phyloP scores from a whole-genome alignment of 2,113 vertebrate genomes.

The Ammodramus savannarum region DNA sequence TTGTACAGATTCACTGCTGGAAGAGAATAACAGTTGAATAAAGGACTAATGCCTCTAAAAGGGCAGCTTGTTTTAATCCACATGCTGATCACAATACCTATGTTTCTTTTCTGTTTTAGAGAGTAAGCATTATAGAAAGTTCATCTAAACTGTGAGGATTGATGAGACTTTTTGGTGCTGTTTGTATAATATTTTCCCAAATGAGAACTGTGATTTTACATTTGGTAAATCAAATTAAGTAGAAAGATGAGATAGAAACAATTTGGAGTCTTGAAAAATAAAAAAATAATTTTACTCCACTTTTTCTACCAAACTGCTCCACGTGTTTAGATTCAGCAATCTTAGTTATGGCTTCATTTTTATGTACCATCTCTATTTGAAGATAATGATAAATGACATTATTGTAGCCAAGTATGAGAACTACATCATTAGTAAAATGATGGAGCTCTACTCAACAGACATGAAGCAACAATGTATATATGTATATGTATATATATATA shows the following conservation, averaged over 20 bases:
- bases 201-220: not conserved
- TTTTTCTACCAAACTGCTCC: not conserved
- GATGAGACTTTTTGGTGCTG: not conserved
- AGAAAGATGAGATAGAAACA: not conserved
- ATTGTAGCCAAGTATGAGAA: not conserved
- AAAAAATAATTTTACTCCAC: not conserved
- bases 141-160: not conserved
- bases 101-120: not conserved
- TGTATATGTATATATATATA: not conserved
- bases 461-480: not conserved
- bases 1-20: slow-evolving; percentile 25
- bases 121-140: not conserved
- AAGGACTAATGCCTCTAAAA: slow-evolving; percentile 21
- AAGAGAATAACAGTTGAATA: slow-evolving; percentile 17
- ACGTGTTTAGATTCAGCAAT: not conserved
- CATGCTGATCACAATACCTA: not conserved
- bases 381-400: not conserved
- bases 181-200: not conserved
- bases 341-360: not conserved
- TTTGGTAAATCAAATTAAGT: not conserved
- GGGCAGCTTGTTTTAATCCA: not conserved
- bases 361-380: not conserved
- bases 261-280: not conserved
- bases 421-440: not conserved
- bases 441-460: not conserved